Conservation (phyloP, 2,888 invertebrate genomes). For the Drosophila anomelani region DNA sequence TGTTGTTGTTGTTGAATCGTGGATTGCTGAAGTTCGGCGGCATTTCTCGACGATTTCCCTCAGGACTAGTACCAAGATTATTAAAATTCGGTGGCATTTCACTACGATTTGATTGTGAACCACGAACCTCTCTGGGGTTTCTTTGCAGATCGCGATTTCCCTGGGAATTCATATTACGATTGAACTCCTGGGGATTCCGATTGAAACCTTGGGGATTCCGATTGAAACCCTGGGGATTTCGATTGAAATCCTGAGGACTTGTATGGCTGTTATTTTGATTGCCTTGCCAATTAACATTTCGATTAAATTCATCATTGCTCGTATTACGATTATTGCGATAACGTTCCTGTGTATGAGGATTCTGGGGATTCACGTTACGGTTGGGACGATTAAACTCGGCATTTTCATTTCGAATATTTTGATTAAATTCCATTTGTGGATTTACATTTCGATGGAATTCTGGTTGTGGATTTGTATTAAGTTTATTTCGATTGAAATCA, state of each 20-base stretch:
- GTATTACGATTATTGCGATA: constrained; percentile 5
- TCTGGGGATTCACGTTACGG: neutral
- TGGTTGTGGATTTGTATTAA: neutral
- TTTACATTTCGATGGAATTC: constrained; percentile 1
- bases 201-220: neutral
- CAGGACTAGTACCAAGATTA: neutral
- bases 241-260: neutral
- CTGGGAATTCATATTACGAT: neutral
- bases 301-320: neutral
- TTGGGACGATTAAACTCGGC: neutral
- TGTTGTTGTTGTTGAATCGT: constrained; percentile 2
- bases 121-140: neutral
- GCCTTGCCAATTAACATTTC: neutral
- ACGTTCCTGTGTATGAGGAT: neutral
- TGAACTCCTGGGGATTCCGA: neutral
- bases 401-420: neutral
- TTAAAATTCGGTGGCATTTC: neutral
- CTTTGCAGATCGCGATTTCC: neutral
- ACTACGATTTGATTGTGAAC: neutral
- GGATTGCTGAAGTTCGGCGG: neutral
- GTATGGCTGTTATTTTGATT: neutral
- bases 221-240: neutral
- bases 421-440: constrained; percentile 1
- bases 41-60: neutral
- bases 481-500: constrained; percentile 4